A percentile compares a stretch with the other conserved stretches of the same genome.
These are phyloP conservation scores for Lycopodina hypogea DNA, from an alignment of 37 sponge, comb jelly and placozoan species.

Conservation along the genomic window DNA sequence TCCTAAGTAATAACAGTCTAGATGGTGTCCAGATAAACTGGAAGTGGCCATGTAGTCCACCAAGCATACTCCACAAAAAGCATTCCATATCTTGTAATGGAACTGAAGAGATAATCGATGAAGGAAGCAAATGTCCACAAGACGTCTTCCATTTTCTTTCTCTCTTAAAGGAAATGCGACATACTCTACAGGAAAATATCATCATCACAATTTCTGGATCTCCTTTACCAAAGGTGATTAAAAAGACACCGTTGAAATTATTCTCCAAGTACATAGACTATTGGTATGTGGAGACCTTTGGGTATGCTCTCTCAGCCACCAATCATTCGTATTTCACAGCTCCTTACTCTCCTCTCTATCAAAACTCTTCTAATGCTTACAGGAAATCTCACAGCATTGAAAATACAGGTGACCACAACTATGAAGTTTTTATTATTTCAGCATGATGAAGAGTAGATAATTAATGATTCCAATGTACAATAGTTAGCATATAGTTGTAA, in stretches of 20 bases:
- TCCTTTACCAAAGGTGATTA: background rate
- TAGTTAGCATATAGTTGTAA: no score
- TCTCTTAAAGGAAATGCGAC: slow-evolving; percentile 18
- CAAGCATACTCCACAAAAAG: background rate
- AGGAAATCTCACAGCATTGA: background rate
- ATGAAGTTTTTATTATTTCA: no score
- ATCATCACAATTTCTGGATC: slow-evolving; percentile 14
- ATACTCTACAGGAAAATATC: background rate
- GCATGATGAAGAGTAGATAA: no score
- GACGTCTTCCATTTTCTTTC: slow-evolving; percentile 8
- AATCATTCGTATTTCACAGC: slow-evolving; percentile 12
- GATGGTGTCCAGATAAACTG: slow-evolving; percentile 33
- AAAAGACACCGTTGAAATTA: background rate
- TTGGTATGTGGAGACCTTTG: slow-evolving; percentile 22
- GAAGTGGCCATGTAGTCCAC: slow-evolving; percentile 35
- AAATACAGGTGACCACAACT: background rate
- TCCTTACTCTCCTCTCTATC: slow-evolving; percentile 22
- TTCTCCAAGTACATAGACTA: slow-evolving; percentile 26
- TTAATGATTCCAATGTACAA: no score
- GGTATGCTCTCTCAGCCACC: slow-evolving; percentile 23
- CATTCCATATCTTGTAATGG: background rate
- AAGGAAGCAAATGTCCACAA: slow-evolving; percentile 32
- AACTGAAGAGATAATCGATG: background rate
- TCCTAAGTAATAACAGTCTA: background rate
- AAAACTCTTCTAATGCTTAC: background rate